phyloP scores from a whole-genome alignment of 2,888 invertebrate genomes.

The Acanthosepion lycidas region DNA sequence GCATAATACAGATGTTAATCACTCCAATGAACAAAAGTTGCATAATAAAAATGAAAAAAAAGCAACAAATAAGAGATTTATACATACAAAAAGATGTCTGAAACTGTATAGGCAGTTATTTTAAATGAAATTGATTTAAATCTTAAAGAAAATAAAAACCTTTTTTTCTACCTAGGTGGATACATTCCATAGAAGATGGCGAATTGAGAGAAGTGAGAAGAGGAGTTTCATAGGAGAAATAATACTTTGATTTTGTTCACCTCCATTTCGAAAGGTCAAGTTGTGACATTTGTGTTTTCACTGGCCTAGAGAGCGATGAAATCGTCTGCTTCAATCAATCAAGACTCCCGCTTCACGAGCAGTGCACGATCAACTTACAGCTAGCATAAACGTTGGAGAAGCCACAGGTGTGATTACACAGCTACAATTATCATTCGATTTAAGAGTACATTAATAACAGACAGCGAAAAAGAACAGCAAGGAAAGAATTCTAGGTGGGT shows the following conservation, averaged over 20 bases:
- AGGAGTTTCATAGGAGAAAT: neutral
- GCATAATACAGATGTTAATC: too few relatives aligned
- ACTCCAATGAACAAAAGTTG: neutral
- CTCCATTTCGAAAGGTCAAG: neutral
- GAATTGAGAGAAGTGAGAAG: neutral
- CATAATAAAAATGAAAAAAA: neutral
- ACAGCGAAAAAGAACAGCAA: too few relatives aligned
- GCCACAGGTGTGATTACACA: neutral
- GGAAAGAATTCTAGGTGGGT: too few relatives aligned
- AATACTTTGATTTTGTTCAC: neutral
- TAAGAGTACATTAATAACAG: too few relatives aligned
- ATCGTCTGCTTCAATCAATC: neutral
- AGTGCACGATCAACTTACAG: neutral
- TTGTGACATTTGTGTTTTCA: slow-evolving; percentile 23
- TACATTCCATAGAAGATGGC: neutral
- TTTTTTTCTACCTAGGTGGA: neutral
- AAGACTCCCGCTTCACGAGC: neutral
- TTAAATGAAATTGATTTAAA: too few relatives aligned
- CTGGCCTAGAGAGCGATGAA: neutral
- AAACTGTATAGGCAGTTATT: too few relatives aligned
- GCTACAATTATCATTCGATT: neutral
- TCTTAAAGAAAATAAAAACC: neutral
- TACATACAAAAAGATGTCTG: too few relatives aligned
- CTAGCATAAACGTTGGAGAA: neutral
- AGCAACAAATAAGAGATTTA: neutral